Evolutionary conservation across 2,113 vertebrate genomes (phyloP).

Genomic region (Trinectes maculatus): DNA sequence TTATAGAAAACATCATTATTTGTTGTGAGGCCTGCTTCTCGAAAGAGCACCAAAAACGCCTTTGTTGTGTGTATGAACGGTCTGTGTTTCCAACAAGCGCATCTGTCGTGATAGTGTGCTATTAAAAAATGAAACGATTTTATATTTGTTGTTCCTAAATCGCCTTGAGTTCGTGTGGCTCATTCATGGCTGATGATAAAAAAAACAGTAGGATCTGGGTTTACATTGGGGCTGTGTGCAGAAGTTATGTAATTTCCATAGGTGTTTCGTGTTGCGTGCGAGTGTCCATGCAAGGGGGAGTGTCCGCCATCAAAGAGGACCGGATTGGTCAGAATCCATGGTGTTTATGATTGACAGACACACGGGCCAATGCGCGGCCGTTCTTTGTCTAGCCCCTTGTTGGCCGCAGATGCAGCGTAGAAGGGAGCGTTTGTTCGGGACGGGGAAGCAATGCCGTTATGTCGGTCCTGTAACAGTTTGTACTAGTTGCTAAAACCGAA

Average conservation of each 20-base stretch:
- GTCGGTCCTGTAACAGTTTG: conserved; percentile 40
- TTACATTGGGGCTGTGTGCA: not conserved
- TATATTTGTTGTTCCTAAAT: not conserved
- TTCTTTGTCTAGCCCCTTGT: conserved; percentile 23
- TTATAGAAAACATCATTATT: conserved; percentile 1
- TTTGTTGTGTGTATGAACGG: not conserved
- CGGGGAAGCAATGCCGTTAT: conserved; percentile 54
- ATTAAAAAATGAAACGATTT: not conserved
- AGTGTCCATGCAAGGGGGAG: conserved; percentile 13
- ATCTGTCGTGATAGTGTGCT: not conserved
- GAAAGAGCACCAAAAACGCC: not conserved
- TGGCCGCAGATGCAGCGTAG: conserved; percentile 35
- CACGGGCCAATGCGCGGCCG: conserved; percentile 30
- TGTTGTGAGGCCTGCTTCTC: not conserved
- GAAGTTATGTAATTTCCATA: conserved; percentile 66
- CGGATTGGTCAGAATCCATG: conserved; percentile 16
- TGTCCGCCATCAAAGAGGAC: not conserved
- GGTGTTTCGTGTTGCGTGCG: conserved; percentile 40
- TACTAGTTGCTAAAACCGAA: conserved; percentile 47
- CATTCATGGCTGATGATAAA: no score
- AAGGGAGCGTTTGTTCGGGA: conserved; percentile 67
- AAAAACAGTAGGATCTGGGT: not conserved
- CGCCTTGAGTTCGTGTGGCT: no score
- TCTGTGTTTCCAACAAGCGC: not conserved
- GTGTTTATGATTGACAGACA: conserved; percentile 59